Percentiles rank a stretch among this genome's conserved stretches.
phyloP scores from a whole-genome alignment of 2,113 vertebrate species.

The Ifrita kowaldi region DNA sequence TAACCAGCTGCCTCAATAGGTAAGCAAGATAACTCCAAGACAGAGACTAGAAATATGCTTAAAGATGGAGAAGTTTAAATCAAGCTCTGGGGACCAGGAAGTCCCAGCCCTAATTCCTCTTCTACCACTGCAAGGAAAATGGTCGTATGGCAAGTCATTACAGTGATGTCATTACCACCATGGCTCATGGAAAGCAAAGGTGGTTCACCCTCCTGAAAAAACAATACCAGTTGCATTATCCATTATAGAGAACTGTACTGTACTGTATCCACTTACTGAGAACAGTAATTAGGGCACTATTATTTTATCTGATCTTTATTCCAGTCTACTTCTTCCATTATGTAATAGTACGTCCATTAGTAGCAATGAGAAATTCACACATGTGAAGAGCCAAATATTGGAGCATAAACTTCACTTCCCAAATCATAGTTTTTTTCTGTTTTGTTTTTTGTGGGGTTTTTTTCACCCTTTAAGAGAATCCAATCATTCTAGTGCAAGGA shows the following conservation, averaged over 20 bases:
- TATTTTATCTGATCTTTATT: background rate
- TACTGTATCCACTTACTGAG: background rate
- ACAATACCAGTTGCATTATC: background rate
- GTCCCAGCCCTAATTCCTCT: background rate
- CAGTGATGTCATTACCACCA: background rate
- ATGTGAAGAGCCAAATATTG: background rate
- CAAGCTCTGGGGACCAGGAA: background rate
- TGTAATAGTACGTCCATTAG: background rate
- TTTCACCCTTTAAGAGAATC: background rate
- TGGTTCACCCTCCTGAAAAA: background rate
- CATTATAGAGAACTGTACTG: background rate
- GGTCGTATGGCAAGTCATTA: background rate
- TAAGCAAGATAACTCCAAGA: background rate
- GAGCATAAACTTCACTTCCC: background rate
- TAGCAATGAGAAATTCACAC: background rate
- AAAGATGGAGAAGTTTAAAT: background rate
- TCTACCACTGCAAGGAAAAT: background rate
- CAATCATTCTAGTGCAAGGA: background rate
- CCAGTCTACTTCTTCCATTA: background rate
- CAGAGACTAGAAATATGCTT: background rate
- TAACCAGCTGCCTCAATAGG: background rate
- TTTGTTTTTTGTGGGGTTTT: background rate
- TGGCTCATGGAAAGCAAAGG: background rate
- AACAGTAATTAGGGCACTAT: background rate
- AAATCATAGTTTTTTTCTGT: background rate